A percentile compares a stretch with the other conserved stretches of the same genome.
phyloP scores from a whole-genome alignment of 2,888 invertebrate species.

The Trichopoda pennipes region DNA sequence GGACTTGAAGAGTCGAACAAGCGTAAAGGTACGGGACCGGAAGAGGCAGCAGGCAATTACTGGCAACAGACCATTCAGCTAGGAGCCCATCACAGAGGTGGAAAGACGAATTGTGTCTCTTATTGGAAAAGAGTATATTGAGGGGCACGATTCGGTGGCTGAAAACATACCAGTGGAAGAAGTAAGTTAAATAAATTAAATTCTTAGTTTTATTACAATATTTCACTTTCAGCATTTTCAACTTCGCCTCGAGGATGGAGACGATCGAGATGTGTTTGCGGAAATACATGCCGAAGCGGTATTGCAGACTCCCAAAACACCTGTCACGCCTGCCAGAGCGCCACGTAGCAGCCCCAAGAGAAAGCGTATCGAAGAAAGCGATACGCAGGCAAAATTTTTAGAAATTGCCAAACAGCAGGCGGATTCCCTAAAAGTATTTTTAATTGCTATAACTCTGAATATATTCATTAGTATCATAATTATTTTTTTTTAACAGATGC shows the following conservation, averaged over 20 bases:
- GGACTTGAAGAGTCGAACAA: constrained; percentile 7
- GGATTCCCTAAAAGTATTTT: background rate
- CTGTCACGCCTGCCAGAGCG: too few species aligned
- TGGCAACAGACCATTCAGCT: background rate
- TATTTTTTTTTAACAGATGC: background rate
- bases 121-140: constrained; percentile 4
- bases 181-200: constrained; percentile 6
- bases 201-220: too few species aligned
- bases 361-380: background rate
- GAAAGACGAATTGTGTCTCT: background rate
- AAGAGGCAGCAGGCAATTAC: background rate
- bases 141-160: background rate
- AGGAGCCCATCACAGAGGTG: background rate
- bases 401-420: background rate
- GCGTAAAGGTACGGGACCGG: background rate
- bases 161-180: constrained; percentile 11
- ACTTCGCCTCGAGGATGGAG: too few species aligned
- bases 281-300: too few species aligned
- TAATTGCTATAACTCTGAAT: background rate
- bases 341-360: too few species aligned
- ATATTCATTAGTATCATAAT: background rate
- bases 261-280: too few species aligned
- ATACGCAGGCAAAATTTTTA: background rate
- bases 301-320: background rate
- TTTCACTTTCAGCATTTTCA: too few species aligned